Conservation (phyloP, 2,888 invertebrate genomes). For the Amphipoea oculea region DNA sequence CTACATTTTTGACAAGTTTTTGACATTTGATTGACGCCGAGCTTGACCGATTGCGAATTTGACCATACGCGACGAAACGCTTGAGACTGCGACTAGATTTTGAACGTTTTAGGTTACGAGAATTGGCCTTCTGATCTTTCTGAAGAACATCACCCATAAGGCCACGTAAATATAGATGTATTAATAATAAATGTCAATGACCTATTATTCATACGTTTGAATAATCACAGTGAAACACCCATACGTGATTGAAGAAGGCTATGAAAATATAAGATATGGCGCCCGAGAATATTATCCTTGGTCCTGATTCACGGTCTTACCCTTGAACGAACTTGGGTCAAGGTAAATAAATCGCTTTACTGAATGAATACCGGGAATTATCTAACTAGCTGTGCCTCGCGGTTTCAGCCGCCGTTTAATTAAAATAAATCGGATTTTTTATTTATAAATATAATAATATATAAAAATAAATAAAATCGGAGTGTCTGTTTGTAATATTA, state of each 20-base stretch:
- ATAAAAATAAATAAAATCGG: too few species aligned
- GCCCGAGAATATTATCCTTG: conserved; percentile 40
- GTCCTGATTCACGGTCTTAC: conserved; percentile 52
- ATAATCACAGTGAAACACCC: conserved; percentile 28
- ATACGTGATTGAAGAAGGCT: conserved; percentile 26
- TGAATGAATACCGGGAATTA: conserved; percentile 25
- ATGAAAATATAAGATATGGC: conserved; percentile 44
- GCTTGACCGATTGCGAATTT: too few species aligned
- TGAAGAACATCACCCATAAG: too few species aligned
- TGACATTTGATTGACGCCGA: too few species aligned
- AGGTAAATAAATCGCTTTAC: conserved; percentile 52
- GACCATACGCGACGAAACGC: too few species aligned
- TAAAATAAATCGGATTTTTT: neutral
- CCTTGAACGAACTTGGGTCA: conserved; percentile 49
- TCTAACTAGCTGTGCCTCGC: neutral
- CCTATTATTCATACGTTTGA: conserved; percentile 29
- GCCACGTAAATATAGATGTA: too few species aligned
- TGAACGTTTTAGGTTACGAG: too few species aligned
- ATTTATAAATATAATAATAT: neutral
- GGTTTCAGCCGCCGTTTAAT: neutral
- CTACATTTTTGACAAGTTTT: too few species aligned
- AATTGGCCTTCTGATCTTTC: too few species aligned
- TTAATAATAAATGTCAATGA: conserved; percentile 18
- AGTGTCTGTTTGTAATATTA: too few species aligned
- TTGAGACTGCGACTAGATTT: too few species aligned